Evolutionary conservation across 1,140 invertebrate species (phyloP), one percentile per base, ranked within the genome.

Genomic region (Neodiprion lecontei): DNA sequence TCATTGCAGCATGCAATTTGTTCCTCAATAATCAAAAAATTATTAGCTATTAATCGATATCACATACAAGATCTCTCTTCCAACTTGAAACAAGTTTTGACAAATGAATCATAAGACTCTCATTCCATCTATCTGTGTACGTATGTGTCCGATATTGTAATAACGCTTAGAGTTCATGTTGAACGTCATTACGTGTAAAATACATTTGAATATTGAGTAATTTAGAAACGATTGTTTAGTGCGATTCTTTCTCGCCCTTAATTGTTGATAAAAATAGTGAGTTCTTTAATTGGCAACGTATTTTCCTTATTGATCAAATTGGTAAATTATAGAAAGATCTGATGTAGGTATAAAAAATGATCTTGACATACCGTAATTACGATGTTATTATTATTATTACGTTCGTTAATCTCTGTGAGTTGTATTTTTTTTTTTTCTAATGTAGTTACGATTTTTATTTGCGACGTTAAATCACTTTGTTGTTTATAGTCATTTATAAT

Each of bases 391-490:
- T 72, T 4, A 72, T 7, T 10, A 74, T 28, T 69, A 48, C 68
- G 49, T 53, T 69, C 48, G 8, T 70, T 78, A 50, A 73, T 23
- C 47, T 61, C n/a, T 61, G 53, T 14, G 11, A 69, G 12, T 21
- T n/a, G 12, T n/a, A n/a, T 47, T 40, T 71, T 71, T 74, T 47
- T 40, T 71, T 71, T 74, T 74, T 76, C 61, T 78, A 74, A 72
- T n/a, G 67, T 73, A 40, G 74, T 72, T 70, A 40, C 28, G 28
- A 40, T 67, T 75, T 79, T 50, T 75, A 75, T 76, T 76, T 73
- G 77, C 72, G 12, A 48, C 69, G 9, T 21, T 69, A 67, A 71
- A 73, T 73, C 9, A 73, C 70, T 69, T 66, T 74, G 73, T 72
- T 69, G 65, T 72, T 80, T 74, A 50, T 74, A 23, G 68, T 71